Evolutionary conservation across 2,888 invertebrate genomes (phyloP).

Genomic region (Dorcus parallelipipedus): DNA sequence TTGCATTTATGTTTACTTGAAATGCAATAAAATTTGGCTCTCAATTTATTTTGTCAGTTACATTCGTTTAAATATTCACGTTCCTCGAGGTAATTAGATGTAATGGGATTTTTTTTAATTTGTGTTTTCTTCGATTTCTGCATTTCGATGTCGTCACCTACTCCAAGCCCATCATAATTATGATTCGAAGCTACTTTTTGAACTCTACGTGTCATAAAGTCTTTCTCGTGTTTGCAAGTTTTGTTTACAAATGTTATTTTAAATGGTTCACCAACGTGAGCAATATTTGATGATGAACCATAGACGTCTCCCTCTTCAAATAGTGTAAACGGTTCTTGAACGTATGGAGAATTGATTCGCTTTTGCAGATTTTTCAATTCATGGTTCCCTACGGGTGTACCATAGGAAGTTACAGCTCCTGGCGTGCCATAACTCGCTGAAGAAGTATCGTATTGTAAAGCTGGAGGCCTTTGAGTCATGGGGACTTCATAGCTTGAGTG

Average conservation of each 20-base stretch:
- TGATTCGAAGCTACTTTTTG: conserved; percentile 18
- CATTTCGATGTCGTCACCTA: conserved; percentile 3
- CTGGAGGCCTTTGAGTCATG: conserved; percentile 24
- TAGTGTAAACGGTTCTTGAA: not conserved
- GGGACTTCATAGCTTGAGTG: conserved; percentile 29
- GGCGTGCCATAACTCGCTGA: conserved; percentile 37
- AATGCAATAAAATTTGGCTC: not conserved
- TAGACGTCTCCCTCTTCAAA: conserved; percentile 4
- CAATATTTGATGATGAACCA: conserved; percentile 3
- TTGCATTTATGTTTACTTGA: not conserved
- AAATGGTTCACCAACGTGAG: not conserved
- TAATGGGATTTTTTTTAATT: not conserved
- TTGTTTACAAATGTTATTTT: not conserved
- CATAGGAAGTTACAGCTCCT: conserved; percentile 39
- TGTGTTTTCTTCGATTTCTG: not conserved
- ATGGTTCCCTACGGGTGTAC: conserved; percentile 29
- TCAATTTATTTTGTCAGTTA: too few species aligned
- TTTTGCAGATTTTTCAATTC: conserved; percentile 3
- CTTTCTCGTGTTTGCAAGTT: not conserved
- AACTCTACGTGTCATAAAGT: too few species aligned
- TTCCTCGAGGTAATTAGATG: too few species aligned
- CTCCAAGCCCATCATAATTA: conserved; percentile 27
- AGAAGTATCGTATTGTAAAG: conserved; percentile 30
- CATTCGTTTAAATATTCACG: too few species aligned
- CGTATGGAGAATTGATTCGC: not conserved